A percentile compares a stretch with the other conserved stretches of the same genome.
Conservation (phyloP, 2,888 invertebrate species). For the Protonemura montana region DNA sequence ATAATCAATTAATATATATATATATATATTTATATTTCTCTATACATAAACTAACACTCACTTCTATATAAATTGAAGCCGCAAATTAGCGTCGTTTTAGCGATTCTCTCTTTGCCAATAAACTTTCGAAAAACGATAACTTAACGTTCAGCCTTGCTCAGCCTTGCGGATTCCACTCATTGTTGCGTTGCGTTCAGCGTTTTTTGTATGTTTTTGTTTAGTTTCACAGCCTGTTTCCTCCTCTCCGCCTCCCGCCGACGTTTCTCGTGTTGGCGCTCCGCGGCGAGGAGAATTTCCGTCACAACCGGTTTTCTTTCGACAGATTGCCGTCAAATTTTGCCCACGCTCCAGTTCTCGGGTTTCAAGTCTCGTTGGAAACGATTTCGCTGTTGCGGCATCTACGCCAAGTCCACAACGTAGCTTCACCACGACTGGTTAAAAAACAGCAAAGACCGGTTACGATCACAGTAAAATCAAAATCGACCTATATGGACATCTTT, state of each 20-base stretch:
- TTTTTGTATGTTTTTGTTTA: neutral
- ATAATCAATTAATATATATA: slow-evolving; percentile 8
- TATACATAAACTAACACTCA: neutral
- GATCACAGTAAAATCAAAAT: no score
- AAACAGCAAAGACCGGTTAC: no score
- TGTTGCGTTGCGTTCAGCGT: neutral
- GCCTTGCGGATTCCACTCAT: neutral
- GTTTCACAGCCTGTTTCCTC: neutral
- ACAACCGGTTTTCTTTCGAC: neutral
- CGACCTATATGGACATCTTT: no score
- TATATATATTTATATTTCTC: neutral
- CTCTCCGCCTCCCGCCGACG: no score
- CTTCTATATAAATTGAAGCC: neutral
- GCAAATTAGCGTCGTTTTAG: neutral
- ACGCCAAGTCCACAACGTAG: no score
- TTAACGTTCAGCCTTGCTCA: neutral
- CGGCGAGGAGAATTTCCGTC: neutral
- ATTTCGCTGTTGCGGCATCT: no score
- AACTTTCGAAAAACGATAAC: neutral
- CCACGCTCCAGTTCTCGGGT: no score
- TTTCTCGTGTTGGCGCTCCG: neutral
- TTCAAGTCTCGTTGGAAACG: no score
- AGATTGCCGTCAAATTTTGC: no score
- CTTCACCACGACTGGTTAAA: no score
- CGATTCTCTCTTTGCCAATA: neutral